A percentile compares a stretch with the other conserved stretches of the same genome.
Evolutionary conservation across 2,113 vertebrate genomes (phyloP).

Genomic region (Arothron firmamentum): DNA sequence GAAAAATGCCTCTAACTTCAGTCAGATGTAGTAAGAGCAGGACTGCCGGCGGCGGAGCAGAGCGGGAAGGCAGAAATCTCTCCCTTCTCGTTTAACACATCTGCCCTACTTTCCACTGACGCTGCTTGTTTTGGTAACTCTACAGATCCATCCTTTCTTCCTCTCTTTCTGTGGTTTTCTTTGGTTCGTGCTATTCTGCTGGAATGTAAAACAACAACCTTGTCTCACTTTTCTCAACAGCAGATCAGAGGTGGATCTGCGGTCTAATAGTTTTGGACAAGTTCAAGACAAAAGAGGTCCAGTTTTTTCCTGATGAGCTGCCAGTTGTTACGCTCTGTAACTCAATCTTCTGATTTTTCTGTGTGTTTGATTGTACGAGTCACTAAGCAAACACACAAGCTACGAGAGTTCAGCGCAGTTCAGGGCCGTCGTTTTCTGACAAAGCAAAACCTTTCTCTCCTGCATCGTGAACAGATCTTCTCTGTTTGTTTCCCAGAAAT

Average conservation of each 20-base stretch:
- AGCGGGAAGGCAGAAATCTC: slow-evolving; percentile 37
- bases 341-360: slow-evolving; percentile 39
- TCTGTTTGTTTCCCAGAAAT: slow-evolving; percentile 76
- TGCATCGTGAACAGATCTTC: slow-evolving; percentile 3
- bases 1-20: slow-evolving; percentile 59
- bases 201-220: slow-evolving; percentile 3
- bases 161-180: slow-evolving; percentile 11
- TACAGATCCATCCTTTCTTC: slow-evolving; percentile 27
- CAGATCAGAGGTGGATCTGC: too few species aligned
- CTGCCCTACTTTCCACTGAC: slow-evolving; percentile 64
- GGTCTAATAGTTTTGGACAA: too few species aligned
- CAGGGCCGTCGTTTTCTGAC: not conserved
- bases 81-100: slow-evolving; percentile 51
- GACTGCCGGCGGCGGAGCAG: slow-evolving; percentile 16
- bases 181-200: slow-evolving; percentile 9
- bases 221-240: not conserved
- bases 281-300: not conserved
- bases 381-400: slow-evolving; percentile 40
- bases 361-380: slow-evolving; percentile 38
- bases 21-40: slow-evolving; percentile 39
- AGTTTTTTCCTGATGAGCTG: not conserved
- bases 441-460: not conserved
- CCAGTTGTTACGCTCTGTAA: slow-evolving; percentile 29
- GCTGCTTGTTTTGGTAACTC: slow-evolving; percentile 51
- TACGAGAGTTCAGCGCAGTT: slow-evolving; percentile 34